Base-by-base conservation (phyloP, 2,888 invertebrate species). In the Thera britannica region DNA sequence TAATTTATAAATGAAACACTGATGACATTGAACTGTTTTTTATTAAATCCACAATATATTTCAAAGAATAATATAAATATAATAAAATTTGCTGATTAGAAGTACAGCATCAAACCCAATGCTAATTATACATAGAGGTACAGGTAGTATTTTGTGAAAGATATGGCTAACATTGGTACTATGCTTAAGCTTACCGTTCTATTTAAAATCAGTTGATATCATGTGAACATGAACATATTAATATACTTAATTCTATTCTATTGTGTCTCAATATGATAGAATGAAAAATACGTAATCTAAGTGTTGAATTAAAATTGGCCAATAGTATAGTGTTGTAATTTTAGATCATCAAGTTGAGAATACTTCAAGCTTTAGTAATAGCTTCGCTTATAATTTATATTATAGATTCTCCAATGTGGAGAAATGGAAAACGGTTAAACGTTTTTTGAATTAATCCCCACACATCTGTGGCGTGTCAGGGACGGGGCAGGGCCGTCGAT, bases 41-140 rank as follows among this genome's bases (percentile, higher is more conserved):
- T 93, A 92, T 92, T 93, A 91, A 93, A 92, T 92, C 84, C 88
- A 92, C 88, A 92, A 90, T 92, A 92, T 90, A 89, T 91, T 90
- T 92, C 91, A 90, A 92, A 92, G 93, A 92, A 93, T 92, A 92
- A 85, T 93, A 92, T 87, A 93, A 92, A 92, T 90, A 89, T 92
- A 86, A 84, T 92, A 93, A 92, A 92, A 87, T 88, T 91, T 85
- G 85, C 87, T 83, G 85, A 83, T 84, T 80, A 82, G 85, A 88
- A 86, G 82, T 41, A 82, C 83, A 87, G 87, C 89, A 87, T 88
- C 83, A 85, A 83, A 79, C 77, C 79, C 80, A 87, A 87, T 83
- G 86, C 83, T 78, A 83, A 23, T 23, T 23, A 80, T 74, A 46
- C 72, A 77, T 77, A 84, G 82, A 87, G 86, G 89, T 86, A 85